phyloP scores from a whole-genome alignment of 37 sponge, comb jelly and placozoan genomes.

The Mnemiopsis leidyi region DNA sequence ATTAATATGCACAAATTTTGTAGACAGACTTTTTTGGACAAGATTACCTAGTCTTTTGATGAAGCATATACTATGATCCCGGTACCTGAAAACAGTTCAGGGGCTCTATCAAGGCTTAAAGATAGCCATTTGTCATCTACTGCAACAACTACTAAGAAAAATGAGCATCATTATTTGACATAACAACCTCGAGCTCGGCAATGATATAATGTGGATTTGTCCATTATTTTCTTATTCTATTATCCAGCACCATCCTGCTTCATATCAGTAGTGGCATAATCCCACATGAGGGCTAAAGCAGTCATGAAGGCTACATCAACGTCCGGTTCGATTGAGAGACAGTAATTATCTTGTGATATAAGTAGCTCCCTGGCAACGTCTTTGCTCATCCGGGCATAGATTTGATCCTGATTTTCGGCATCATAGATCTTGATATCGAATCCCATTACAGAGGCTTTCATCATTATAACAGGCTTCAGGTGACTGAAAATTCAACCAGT shows the following conservation, averaged over 20 bases:
- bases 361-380: neutral
- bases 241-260: neutral
- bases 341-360: neutral
- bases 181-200: too few species aligned
- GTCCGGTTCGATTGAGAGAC: slow-evolving; percentile 2
- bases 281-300: slow-evolving; percentile 65
- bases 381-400: slow-evolving; percentile 53
- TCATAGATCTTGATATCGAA: slow-evolving; percentile 58
- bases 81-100: too few species aligned
- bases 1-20: too few species aligned
- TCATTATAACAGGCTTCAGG: slow-evolving; percentile 25
- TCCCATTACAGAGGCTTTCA: slow-evolving; percentile 40
- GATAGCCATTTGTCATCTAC: too few species aligned
- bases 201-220: too few species aligned
- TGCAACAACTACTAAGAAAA: too few species aligned
- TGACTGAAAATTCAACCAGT: slow-evolving; percentile 20
- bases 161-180: too few species aligned
- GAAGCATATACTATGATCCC: too few species aligned
- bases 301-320: slow-evolving; percentile 34
- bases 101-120: too few species aligned
- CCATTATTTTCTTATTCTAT: too few species aligned
- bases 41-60: too few species aligned
- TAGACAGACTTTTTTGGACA: too few species aligned
- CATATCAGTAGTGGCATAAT: slow-evolving; percentile 9
- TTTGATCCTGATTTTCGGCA: neutral